Base-by-base conservation (phyloP, 2,797 vertebrate genomes). In the Acanthurus tractus region DNA sequence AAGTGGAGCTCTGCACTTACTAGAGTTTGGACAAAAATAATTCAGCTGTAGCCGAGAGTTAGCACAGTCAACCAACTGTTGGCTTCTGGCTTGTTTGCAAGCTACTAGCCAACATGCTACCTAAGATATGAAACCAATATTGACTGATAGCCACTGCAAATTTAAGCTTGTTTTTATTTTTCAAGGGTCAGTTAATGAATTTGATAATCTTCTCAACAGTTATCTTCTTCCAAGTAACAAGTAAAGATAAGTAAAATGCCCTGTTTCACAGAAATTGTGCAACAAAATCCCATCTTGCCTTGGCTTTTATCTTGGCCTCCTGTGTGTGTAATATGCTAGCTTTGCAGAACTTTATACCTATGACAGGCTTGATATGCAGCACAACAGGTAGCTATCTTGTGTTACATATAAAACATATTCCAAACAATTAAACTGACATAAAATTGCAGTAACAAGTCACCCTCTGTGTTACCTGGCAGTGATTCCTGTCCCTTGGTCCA, bases 41-140 rank as follows among this genome's bases (percentile, higher is more conserved):
- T 25, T 29, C 25, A 57, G 57, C 18, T 63, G 49, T 50, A 62
- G 23, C 22, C 22, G 44, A 46, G 62, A 67, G 52, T 34, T 6
- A 1, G 12, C 3, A 22, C 52, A 52, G 49, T 63, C 48, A 38
- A 56, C 34, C 46, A 45, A 48, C 15, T 22, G 23, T 7, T 36
- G 65, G 2, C 36, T 46, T 63, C 29, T 55, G 42, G 46, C 13
- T 58, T 74, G 34, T 15, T 40, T 15, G 38, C 8, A 29, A 15
- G 36, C 9, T n/a, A 59, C 46, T 25, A 59, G 46, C 40, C 29
- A 63, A 34, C 42, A 62, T 3, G 38, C 40, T 49, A 52, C 22
- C 6, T 6, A n/a, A 22, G 22, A 50, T 15, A 49, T 9, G 17
- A 25, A 18, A 58, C 55, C 1, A 46, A 11, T 20, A 23, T 2